Evolutionary conservation across 2,797 vertebrate genomes (phyloP).

Genomic region (Danio kyathit): DNA sequence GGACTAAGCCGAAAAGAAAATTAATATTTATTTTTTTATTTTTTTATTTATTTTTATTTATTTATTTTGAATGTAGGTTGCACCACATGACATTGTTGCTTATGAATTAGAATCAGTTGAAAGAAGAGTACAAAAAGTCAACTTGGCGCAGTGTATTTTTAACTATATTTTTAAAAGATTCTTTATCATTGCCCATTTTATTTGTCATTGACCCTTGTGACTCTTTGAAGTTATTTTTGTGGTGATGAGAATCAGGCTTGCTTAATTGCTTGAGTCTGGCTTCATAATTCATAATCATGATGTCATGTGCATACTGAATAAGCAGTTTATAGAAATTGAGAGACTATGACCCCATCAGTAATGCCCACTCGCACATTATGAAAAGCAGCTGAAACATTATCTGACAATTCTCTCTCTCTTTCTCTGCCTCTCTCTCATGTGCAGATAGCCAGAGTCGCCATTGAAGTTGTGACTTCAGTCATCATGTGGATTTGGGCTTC

Average conservation of each 20-base stretch:
- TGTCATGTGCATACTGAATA: constrained; percentile 12
- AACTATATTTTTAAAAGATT: background rate
- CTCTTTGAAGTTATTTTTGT: background rate
- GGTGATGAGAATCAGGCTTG: background rate
- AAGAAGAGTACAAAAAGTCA: no score
- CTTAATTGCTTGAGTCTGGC: background rate
- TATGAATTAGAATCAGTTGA: no score
- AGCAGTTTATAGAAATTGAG: constrained; percentile 10
- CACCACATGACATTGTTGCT: background rate
- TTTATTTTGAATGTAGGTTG: no score
- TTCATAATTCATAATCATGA: constrained; percentile 23
- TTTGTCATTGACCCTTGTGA: background rate
- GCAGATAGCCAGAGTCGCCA: background rate
- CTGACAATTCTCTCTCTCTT: background rate
- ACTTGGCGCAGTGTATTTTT: no score
- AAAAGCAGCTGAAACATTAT: constrained; percentile 17
- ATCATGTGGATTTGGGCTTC: background rate
- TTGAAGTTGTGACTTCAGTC: background rate
- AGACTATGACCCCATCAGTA: constrained; percentile 1
- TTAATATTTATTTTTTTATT: no score
- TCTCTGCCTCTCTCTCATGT: background rate
- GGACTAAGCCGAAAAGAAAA: no score
- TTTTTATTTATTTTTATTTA: no score
- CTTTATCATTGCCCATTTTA: background rate
- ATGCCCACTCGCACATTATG: constrained; percentile 21